A percentile compares a stretch with the other conserved stretches of the same genome.
Evolutionary conservation across 2,797 vertebrate genomes (phyloP).

Genomic region (Siniperca undulata): DNA sequence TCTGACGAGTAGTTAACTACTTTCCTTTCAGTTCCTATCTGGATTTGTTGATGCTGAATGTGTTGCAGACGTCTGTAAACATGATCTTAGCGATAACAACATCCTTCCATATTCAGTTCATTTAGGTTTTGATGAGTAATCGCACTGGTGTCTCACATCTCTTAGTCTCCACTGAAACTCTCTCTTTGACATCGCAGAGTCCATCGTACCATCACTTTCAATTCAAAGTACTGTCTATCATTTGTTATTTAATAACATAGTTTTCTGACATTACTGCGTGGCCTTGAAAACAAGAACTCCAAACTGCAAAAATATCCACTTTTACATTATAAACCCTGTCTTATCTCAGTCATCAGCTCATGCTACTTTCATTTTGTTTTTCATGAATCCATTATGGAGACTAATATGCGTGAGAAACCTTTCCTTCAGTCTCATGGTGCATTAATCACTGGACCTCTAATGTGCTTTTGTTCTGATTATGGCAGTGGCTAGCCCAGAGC

Average conservation of each 20-base stretch:
- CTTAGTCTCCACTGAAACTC: conserved; percentile 30
- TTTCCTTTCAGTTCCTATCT: conserved; percentile 60
- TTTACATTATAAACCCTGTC: conserved; percentile 51
- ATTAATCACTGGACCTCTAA: conserved; percentile 79
- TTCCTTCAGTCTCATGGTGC: conserved; percentile 55
- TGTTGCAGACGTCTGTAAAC: conserved; percentile 43
- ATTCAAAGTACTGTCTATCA: conserved; percentile 43
- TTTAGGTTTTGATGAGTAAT: conserved; percentile 57
- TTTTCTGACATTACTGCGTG: conserved; percentile 25
- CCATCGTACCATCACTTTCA: conserved; percentile 30
- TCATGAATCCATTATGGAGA: conserved; percentile 72
- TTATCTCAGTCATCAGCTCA: conserved; percentile 48
- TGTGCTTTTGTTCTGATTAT: conserved; percentile 74
- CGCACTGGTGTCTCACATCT: conserved; percentile 24
- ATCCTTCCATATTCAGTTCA: conserved; percentile 44
- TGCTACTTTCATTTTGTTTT: conserved; percentile 59
- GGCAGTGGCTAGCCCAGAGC: conserved; percentile 66
- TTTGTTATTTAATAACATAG: conserved; percentile 31
- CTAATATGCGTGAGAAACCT: conserved; percentile 72
- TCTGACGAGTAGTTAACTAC: conserved; percentile 65
- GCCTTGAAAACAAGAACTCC: conserved; percentile 45
- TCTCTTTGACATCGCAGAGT: conserved; percentile 30
- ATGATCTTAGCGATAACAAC: conserved; percentile 39
- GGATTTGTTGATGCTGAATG: conserved; percentile 39
- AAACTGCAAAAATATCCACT: conserved; percentile 26